Conservation (phyloP, 1,140 invertebrate species). For the Babylonia areolata region DNA sequence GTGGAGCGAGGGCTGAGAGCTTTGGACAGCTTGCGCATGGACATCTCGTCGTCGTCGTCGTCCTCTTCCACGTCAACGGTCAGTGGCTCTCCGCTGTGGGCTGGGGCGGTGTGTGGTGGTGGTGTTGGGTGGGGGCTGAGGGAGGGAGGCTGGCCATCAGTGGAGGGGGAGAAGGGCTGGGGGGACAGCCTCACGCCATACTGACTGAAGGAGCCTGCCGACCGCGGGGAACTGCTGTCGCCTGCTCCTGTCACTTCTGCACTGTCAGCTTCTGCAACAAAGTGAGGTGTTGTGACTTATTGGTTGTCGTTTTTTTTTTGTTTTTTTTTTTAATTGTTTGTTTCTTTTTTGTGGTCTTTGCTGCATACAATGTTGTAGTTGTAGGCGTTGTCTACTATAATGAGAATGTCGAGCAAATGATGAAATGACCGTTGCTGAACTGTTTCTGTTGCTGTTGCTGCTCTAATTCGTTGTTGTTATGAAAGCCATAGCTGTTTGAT, state of each 20-base stretch:
- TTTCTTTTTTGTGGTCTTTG: too few relatives aligned
- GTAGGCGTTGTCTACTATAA: too few relatives aligned
- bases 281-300: too few relatives aligned
- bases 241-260: background rate
- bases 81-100: background rate
- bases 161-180: conserved; percentile 3
- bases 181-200: conserved; percentile 31
- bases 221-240: background rate
- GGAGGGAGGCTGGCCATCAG: background rate
- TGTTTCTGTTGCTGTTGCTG: too few relatives aligned
- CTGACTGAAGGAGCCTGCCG: background rate
- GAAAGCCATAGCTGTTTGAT: too few relatives aligned
- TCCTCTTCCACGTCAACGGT: conserved; percentile 28
- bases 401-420: too few relatives aligned
- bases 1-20: conserved; percentile 28
- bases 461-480: too few relatives aligned
- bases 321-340: too few relatives aligned
- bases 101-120: background rate
- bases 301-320: too few relatives aligned
- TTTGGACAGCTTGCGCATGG: conserved; percentile 19
- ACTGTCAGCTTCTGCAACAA: background rate
- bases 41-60: conserved; percentile 29
- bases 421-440: too few relatives aligned
- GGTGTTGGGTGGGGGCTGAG: background rate
- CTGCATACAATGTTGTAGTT: too few relatives aligned